phyloP scores from a whole-genome alignment of 1,140 invertebrate genomes.

The Onthophagus taurus region DNA sequence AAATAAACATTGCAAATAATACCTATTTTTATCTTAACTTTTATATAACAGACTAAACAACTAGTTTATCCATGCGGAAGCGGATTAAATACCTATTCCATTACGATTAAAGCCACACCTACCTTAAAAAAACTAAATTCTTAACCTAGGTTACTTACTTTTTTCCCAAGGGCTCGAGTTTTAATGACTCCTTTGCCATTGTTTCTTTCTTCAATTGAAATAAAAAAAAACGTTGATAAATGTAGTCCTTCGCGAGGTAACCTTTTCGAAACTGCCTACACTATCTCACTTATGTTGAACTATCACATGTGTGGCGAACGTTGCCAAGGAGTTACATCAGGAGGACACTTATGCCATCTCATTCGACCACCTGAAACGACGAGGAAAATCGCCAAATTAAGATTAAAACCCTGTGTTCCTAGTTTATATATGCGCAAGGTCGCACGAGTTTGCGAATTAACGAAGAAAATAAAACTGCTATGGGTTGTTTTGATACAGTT shows the following conservation, averaged over 20 bases:
- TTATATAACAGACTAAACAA: too few relatives aligned
- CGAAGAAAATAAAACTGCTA: not conserved
- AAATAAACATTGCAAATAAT: too few relatives aligned
- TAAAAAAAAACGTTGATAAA: too few relatives aligned
- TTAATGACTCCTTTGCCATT: slow-evolving; percentile 25
- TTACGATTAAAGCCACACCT: too few relatives aligned
- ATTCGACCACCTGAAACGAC: slow-evolving; percentile 1
- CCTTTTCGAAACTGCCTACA: slow-evolving; percentile 7
- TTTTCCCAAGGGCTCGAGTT: slow-evolving; percentile 21
- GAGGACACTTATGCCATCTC: slow-evolving; percentile 2
- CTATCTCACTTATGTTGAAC: not conserved
- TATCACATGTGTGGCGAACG: slow-evolving; percentile 5
- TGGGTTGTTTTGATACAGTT: too few relatives aligned
- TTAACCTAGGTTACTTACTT: slow-evolving; percentile 19
- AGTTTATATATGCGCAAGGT: not conserved
- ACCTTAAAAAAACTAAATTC: too few relatives aligned
- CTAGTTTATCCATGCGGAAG: too few relatives aligned
- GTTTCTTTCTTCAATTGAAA: not conserved
- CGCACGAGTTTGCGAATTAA: not conserved
- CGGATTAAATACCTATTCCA: too few relatives aligned
- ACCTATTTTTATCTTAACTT: too few relatives aligned
- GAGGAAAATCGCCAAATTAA: not conserved
- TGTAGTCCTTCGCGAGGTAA: not conserved
- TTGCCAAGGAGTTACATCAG: slow-evolving; percentile 9
- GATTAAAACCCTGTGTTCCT: not conserved